These are phyloP conservation scores for Oryctes rhinoceros DNA, from an alignment of 1,140 invertebrate genomes.

Conservation along the genomic window DNA sequence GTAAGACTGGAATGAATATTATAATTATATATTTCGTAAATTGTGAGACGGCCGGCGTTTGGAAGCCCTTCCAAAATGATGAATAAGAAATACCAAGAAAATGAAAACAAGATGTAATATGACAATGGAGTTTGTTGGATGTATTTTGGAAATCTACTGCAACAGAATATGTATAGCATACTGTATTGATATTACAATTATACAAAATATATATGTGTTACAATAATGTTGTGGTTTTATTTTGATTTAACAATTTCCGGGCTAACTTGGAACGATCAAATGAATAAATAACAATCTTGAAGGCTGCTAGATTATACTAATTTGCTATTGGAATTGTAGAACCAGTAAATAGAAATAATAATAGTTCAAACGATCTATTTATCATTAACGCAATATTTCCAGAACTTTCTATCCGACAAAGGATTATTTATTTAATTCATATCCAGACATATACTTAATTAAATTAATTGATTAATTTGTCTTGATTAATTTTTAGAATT, in stretches of 20 bases:
- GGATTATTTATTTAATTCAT: too few species aligned
- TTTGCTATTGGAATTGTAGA: too few species aligned
- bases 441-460: too few species aligned
- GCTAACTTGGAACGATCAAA: too few species aligned
- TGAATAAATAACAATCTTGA: too few species aligned
- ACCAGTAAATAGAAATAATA: too few species aligned
- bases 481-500: too few species aligned
- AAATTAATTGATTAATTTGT: too few species aligned
- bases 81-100: neutral
- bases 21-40: slow-evolving; percentile 36
- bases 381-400: too few species aligned
- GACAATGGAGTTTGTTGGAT: slow-evolving; percentile 44
- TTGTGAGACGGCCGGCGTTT: neutral
- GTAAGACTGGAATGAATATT: slow-evolving; percentile 10
- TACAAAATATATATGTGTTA: slow-evolving; percentile 45
- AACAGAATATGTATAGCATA: slow-evolving; percentile 44
- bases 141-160: slow-evolving; percentile 38
- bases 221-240: neutral
- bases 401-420: too few species aligned
- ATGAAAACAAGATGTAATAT: slow-evolving; percentile 20
- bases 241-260: neutral
- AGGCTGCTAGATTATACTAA: too few species aligned
- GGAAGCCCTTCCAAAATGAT: neutral
- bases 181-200: slow-evolving; percentile 41
- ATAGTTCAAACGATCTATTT: too few species aligned